These are phyloP conservation scores for Gallinago stenura DNA, from an alignment of 2,797 vertebrate genomes.

Conservation along the genomic window DNA sequence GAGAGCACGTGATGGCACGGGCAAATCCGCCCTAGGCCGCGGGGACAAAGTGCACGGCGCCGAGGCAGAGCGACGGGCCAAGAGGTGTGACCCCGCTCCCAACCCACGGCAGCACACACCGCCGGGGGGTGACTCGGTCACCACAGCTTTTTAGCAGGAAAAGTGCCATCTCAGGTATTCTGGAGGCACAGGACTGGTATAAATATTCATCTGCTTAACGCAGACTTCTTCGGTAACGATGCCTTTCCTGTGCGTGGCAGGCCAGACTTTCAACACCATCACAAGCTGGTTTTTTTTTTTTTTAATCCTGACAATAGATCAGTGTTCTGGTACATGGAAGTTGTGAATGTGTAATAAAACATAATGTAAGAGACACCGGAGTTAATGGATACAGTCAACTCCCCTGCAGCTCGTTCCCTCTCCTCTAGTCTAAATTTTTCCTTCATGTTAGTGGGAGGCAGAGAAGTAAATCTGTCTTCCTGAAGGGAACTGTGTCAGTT, in stretches of 20 bases:
- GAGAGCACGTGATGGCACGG: background rate
- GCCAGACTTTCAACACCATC: background rate
- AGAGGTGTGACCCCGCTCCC: background rate
- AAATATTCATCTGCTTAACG: background rate
- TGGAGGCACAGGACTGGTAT: background rate
- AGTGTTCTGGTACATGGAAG: background rate
- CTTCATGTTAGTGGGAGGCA: background rate
- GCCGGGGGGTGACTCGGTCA: background rate
- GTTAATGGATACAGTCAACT: background rate
- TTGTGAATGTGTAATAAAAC: background rate
- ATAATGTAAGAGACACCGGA: background rate
- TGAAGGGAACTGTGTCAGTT: background rate
- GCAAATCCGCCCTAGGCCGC: fast-evolving
- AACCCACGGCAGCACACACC: fast-evolving
- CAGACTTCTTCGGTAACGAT: background rate
- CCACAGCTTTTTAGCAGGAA: background rate
- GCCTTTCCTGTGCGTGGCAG: background rate
- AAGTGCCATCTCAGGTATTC: background rate
- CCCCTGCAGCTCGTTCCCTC: background rate
- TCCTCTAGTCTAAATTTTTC: background rate
- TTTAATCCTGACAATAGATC: background rate
- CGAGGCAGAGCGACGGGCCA: background rate
- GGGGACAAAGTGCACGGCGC: fast-evolving
- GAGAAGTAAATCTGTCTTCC: background rate
- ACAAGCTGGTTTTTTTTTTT: background rate